These are phyloP conservation scores for Lysiphlebus fabarum DNA, from an alignment of 1,140 invertebrate genomes.

Conservation along the genomic window DNA sequence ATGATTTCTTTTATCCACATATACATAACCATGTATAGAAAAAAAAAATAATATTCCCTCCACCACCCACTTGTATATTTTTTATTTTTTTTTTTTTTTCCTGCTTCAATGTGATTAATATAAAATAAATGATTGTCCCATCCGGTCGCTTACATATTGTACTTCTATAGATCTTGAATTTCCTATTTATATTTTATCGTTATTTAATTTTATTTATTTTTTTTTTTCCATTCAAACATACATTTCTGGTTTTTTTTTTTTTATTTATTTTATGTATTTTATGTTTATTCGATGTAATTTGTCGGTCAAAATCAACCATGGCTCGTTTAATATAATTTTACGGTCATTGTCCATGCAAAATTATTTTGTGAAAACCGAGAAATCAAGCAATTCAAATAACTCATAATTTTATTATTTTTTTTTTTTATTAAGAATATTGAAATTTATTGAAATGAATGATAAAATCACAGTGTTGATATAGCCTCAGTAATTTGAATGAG, in stretches of 20 bases:
- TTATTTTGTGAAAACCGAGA: conserved; percentile 26
- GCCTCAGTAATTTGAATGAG: too few species aligned
- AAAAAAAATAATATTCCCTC: too few species aligned
- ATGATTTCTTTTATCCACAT: conserved; percentile 29
- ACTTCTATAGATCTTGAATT: conserved; percentile 37
- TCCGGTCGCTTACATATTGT: conserved; percentile 41
- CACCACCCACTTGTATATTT: conserved; percentile 22
- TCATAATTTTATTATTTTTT: too few species aligned
- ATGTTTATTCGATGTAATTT: conserved; percentile 53
- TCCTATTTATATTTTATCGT: too few species aligned
- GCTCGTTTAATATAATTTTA: conserved; percentile 55
- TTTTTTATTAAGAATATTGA: too few species aligned
- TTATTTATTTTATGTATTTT: conserved; percentile 28
- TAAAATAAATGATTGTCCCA: conserved; percentile 54
- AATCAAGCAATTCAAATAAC: neutral
- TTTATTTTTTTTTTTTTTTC: conserved; percentile 32
- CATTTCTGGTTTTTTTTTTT: conserved; percentile 20
- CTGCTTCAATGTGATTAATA: conserved; percentile 51
- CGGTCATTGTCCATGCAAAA: conserved; percentile 52
- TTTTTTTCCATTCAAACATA: neutral
- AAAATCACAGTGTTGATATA: too few species aligned
- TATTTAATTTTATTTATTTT: conserved; percentile 23
- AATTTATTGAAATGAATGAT: too few species aligned
- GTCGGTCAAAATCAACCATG: conserved; percentile 49
- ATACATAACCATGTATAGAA: neutral